A percentile compares a stretch with the other conserved stretches of the same genome.
Conservation (phyloP, 2,113 vertebrate genomes). For the Elephantulus edwardii region DNA sequence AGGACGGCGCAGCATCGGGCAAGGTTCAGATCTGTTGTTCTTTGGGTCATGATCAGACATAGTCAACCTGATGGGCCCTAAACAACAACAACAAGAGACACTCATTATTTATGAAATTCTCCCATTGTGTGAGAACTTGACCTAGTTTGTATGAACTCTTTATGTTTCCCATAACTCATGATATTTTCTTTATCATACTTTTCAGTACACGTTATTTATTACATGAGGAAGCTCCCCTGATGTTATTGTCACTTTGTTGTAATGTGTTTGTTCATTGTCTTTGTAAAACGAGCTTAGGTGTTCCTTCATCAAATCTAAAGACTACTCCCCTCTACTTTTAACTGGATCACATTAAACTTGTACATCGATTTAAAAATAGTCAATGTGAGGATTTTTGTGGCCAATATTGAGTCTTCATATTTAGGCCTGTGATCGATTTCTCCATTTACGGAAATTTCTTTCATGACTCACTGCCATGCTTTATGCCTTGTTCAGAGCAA, state of each 20-base stretch:
- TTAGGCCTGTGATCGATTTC: neutral
- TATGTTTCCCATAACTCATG: neutral
- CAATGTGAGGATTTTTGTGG: neutral
- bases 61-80: no score
- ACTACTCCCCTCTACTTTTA: no score
- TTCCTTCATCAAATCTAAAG: no score
- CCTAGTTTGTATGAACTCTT: neutral
- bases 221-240: neutral
- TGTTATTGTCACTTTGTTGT: neutral
- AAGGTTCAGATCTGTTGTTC: no score
- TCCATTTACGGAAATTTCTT: conserved; percentile 58
- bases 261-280: neutral
- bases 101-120: neutral
- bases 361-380: conserved; percentile 42
- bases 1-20: no score
- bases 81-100: no score
- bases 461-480: conserved; percentile 51
- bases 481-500: conserved; percentile 59
- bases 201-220: neutral
- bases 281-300: neutral
- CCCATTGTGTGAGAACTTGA: neutral
- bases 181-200: neutral
- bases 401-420: conserved; percentile 9
- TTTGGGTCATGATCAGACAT: no score
- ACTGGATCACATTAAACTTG: neutral